Evolutionary conservation across 2,888 invertebrate genomes (phyloP), one percentile per base, ranked within the genome.

Genomic region (Drosophila lacicola): DNA sequence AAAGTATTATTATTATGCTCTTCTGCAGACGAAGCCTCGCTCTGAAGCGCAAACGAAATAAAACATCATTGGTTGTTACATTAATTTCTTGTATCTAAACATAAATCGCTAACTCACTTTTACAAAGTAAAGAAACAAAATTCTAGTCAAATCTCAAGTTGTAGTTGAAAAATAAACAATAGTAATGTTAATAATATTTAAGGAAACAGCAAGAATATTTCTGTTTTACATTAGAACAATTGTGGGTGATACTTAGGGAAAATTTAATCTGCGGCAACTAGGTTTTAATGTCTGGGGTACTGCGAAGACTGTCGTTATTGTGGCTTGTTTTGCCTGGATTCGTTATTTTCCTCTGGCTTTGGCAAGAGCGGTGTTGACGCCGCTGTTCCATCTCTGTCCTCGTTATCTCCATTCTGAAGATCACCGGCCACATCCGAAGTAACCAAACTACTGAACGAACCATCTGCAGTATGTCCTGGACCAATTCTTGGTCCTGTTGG

Each of bases 401-500:
- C 85, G 37, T 81, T 75, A 10, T 82, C 85, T 34, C 80, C 78
- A 58, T 78, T 81, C 49, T 84, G 87, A 10, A 80, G 74, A 49
- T 90, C 89, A 21, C 60, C 72, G 10, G 70, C 84, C 4, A 81
- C 85, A 70, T 91, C 91, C 41, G 90, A 91, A 34, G 90, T 82
- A 42, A 90, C 80, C 50, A 90, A 80, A 73, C 91, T 91, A 64
- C 86, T 91, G 33, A 91, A 66, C 11, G 91, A 91, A 6, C 89
- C 82, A 44, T 82, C 84, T 65, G 90, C 91, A 17, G 86, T 86
- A 44, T 81, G 78, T 39, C 90, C 90, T 25, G 78, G 79, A 45
- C 69, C 82, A n/a, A 62, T 58, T 50, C 76, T 80, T 34, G 71
- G 83, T n/a, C 80, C 80, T 45, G 72, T 70, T 13, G 70, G 75